phyloP scores from a whole-genome alignment of 2,113 vertebrate genomes.

The Brienomyrus brachyistius region DNA sequence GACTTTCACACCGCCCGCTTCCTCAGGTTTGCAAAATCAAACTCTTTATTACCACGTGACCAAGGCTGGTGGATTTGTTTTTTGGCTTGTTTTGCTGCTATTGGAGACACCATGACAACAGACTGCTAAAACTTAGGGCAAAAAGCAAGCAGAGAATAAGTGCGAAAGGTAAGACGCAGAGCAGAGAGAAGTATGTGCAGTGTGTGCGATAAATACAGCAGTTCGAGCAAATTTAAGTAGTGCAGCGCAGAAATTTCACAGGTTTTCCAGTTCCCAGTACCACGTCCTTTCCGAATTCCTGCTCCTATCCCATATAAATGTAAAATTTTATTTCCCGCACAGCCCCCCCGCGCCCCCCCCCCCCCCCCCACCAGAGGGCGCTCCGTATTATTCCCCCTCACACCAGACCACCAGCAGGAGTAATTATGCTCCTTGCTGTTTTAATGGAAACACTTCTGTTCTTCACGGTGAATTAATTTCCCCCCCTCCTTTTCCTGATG shows the following conservation, averaged over 20 bases:
- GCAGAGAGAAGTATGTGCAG: not conserved
- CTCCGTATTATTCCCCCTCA: constrained; percentile 8
- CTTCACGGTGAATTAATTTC: no score
- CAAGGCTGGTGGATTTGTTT: not conserved
- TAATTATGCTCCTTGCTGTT: no score
- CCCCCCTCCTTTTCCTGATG: not conserved
- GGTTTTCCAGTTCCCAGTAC: not conserved
- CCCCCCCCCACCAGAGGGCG: not conserved
- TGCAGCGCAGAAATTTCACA: not conserved
- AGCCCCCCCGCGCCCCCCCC: no score
- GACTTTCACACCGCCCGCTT: not conserved
- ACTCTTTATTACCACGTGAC: not conserved
- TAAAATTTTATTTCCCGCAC: not conserved
- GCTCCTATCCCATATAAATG: not conserved
- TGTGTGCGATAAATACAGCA: not conserved
- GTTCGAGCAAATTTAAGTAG: not conserved
- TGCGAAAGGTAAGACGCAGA: not conserved
- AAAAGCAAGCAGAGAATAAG: not conserved
- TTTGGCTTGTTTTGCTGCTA: not conserved
- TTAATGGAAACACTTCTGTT: no score
- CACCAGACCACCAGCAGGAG: no score
- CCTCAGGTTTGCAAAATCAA: not conserved
- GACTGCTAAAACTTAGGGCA: not conserved
- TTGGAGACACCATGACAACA: not conserved
- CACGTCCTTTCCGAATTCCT: not conserved